These are phyloP conservation scores for Adelphocoris suturalis DNA, from an alignment of 2,888 invertebrate species.

Conservation along the genomic window DNA sequence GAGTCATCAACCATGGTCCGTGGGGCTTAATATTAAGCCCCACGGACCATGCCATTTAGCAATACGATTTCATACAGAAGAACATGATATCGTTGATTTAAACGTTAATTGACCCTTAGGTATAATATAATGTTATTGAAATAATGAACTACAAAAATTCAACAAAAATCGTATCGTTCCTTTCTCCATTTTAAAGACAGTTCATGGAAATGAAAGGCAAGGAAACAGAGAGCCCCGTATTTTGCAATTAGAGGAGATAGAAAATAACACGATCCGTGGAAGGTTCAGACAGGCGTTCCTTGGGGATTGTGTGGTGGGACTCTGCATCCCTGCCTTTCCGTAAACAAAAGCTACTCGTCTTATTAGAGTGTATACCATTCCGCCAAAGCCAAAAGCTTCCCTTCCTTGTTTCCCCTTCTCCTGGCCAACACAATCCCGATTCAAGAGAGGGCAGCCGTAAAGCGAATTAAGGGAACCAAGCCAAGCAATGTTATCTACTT, in stretches of 20 bases:
- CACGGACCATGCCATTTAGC: too few species aligned
- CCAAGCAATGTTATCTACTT: slow-evolving; percentile 43
- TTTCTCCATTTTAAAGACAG: neutral
- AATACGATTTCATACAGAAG: too few species aligned
- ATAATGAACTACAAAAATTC: too few species aligned
- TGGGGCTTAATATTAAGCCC: too few species aligned
- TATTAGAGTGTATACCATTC: slow-evolving; percentile 28
- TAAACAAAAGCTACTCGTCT: slow-evolving; percentile 28
- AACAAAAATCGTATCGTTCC: neutral
- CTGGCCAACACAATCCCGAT: neutral
- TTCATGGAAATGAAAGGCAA: slow-evolving; percentile 24
- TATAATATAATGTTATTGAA: too few species aligned
- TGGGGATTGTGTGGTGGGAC: neutral
- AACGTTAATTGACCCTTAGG: too few species aligned
- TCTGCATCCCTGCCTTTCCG: neutral
- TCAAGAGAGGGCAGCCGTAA: slow-evolving; percentile 24
- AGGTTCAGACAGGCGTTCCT: neutral
- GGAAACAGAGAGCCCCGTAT: neutral
- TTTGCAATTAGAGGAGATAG: slow-evolving; percentile 27
- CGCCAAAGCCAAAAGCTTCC: neutral
- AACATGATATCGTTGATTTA: too few species aligned
- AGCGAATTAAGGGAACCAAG: slow-evolving; percentile 28
- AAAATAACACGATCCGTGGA: neutral
- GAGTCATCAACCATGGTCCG: too few species aligned
- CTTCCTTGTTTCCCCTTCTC: neutral